Conservation (phyloP, 2,797 vertebrate species). For the Rhinichthys osculus region DNA sequence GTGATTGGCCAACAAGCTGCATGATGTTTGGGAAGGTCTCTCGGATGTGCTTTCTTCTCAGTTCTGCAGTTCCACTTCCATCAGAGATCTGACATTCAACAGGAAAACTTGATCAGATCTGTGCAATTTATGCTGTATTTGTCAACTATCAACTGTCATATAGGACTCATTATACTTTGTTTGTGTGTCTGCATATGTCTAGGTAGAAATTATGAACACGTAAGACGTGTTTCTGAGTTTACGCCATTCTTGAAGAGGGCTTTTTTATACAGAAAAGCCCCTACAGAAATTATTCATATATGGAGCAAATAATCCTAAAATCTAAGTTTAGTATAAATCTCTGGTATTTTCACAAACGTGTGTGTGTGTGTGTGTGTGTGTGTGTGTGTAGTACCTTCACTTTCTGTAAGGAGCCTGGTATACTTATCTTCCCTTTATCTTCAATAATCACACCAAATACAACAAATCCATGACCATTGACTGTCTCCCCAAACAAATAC, state of each 20-base stretch:
- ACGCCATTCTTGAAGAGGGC: not conserved
- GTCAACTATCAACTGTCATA: not conserved
- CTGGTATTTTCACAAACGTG: not conserved
- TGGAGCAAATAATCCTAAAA: not conserved
- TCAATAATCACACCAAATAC: constrained; percentile 72
- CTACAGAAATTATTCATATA: not conserved
- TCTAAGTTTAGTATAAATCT: not conserved
- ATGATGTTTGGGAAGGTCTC: constrained; percentile 53
- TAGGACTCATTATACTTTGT: not conserved
- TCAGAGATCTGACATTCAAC: constrained; percentile 68
- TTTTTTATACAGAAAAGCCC: not conserved
- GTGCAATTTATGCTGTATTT: not conserved
- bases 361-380: not conserved
- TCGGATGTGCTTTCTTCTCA: constrained; percentile 70
- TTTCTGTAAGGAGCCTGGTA: constrained; percentile 69
- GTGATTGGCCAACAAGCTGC: constrained; percentile 42
- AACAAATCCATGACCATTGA: constrained; percentile 71
- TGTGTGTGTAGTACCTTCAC: constrained; percentile 54
- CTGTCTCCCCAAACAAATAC: constrained; percentile 74
- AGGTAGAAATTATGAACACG: not conserved
- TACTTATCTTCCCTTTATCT: constrained; percentile 56
- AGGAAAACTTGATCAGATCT: not conserved
- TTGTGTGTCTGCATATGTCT: not conserved
- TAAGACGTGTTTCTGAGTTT: not conserved
- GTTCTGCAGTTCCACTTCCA: constrained; percentile 65